These are phyloP conservation scores for Amorpha juglandis DNA, from an alignment of 2,888 invertebrate species.

Conservation along the genomic window DNA sequence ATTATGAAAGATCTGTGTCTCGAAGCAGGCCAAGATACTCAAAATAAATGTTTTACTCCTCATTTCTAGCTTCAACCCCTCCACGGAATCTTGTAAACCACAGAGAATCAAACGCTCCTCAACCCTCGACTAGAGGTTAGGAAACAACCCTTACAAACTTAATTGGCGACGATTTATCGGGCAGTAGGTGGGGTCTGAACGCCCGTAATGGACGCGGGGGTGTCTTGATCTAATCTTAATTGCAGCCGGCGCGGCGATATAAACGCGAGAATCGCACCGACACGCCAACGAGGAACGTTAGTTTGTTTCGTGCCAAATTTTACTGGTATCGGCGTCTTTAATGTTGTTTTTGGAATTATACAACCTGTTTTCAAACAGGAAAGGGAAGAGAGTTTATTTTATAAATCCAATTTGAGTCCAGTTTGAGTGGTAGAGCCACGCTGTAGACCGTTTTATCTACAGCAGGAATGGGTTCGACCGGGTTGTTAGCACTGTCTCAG, in stretches of 20 bases:
- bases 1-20: too few species aligned
- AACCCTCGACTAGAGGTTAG: slow-evolving; percentile 12
- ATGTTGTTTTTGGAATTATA: background rate
- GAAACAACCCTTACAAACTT: slow-evolving; percentile 45
- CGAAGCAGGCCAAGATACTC: background rate
- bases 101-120: slow-evolving; percentile 7
- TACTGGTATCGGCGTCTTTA: background rate
- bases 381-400: too few species aligned
- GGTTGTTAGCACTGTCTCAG: too few species aligned
- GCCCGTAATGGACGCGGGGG: slow-evolving; percentile 50
- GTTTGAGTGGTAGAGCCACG: too few species aligned
- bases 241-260: slow-evolving; percentile 46
- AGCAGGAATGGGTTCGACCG: too few species aligned
- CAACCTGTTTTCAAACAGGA: too few species aligned
- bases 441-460: too few species aligned
- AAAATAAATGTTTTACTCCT: background rate
- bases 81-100: background rate
- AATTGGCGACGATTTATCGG: slow-evolving; percentile 55
- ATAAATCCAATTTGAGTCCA: too few species aligned
- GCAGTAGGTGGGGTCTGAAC: slow-evolving; percentile 48
- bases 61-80: background rate
- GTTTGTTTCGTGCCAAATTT: slow-evolving; percentile 19
- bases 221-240: slow-evolving; percentile 57
- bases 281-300: slow-evolving; percentile 3
- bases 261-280: slow-evolving; percentile 34